Percentiles rank a stretch among this genome's conserved stretches.
These are phyloP conservation scores for Lepidothrix coronata DNA, from an alignment of 2,113 vertebrate species.

Conservation along the genomic window DNA sequence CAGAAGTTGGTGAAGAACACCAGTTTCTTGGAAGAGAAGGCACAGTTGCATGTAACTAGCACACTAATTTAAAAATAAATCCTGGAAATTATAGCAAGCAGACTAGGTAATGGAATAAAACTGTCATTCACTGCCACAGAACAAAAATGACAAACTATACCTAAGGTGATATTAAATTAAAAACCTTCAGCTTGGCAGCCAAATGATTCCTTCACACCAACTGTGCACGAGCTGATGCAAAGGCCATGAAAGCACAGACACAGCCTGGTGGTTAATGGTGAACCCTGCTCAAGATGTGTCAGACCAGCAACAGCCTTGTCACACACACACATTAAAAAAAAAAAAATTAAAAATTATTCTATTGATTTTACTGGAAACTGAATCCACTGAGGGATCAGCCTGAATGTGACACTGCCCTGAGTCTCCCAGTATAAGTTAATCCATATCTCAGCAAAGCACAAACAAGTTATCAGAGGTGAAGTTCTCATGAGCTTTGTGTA, in stretches of 20 bases:
- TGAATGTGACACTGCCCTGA: neutral
- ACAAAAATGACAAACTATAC: neutral
- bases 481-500: neutral
- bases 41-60: neutral
- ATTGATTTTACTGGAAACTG: neutral
- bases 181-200: neutral
- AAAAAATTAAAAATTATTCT: neutral
- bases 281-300: neutral
- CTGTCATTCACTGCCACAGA: neutral
- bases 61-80: neutral
- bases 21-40: neutral
- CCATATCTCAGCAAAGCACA: neutral
- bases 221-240: neutral
- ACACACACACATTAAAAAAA: neutral
- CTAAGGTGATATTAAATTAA: neutral
- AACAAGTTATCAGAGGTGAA: neutral
- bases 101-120: neutral
- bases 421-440: rapidly evolving
- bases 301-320: rapidly evolving
- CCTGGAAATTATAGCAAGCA: neutral
- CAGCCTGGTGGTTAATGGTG: neutral
- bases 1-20: neutral
- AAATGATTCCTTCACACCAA: neutral
- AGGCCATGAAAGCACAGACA: neutral
- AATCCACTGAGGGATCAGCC: neutral